phyloP scores from a whole-genome alignment of 1,140 invertebrate species.

The Paralvinella palmiformis region DNA sequence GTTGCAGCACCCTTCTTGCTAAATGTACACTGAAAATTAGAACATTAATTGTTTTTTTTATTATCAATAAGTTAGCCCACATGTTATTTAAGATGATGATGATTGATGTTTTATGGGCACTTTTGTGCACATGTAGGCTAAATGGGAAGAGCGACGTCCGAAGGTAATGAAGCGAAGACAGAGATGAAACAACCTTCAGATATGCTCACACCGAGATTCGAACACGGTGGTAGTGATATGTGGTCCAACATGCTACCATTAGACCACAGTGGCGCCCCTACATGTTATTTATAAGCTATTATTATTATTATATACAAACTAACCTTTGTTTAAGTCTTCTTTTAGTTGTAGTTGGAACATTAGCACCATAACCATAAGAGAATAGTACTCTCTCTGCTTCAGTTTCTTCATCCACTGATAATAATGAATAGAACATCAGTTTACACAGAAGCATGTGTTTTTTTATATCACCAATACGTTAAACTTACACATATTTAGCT shows the following conservation, averaged over 20 bases:
- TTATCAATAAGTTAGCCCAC: not conserved
- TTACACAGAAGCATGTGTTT: no score
- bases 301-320: not conserved
- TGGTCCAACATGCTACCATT: not conserved
- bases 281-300: not conserved
- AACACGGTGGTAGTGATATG: no score
- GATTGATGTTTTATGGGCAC: no score
- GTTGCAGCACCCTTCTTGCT: constrained; percentile 43
- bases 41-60: constrained; percentile 5
- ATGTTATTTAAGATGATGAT: no score
- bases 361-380: constrained; percentile 50
- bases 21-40: constrained; percentile 41
- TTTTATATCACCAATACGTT: no score
- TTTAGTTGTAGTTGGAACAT: constrained; percentile 47
- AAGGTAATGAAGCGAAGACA: no score
- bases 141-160: no score
- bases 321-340: constrained; percentile 48
- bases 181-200: no score
- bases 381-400: constrained; percentile 47
- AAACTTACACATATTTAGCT: no score
- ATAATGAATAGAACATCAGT: not conserved
- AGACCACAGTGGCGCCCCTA: not conserved
- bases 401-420: constrained; percentile 38
- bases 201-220: no score
- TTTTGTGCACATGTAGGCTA: no score